Base-by-base conservation (phyloP, 2,888 invertebrate species). In the Heliconius sara region DNA sequence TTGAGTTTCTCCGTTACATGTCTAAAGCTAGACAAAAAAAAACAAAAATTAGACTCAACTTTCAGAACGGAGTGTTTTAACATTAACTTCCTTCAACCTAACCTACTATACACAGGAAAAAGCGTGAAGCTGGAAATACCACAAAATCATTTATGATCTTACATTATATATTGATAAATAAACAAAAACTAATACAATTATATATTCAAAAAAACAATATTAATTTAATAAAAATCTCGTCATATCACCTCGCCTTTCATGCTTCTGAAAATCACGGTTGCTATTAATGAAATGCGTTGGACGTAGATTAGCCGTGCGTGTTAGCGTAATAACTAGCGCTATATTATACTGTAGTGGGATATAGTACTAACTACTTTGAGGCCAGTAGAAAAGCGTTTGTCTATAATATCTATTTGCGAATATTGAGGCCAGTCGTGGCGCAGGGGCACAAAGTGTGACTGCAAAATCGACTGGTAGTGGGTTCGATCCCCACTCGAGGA, bases 201-300 rank as follows among this genome's bases (percentile, higher is more conserved):
- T 1, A 60, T 4, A 60, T 60, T 60, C 3, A 60, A 10, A n/a
- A 60, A n/a, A 60, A 67, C 0, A 66, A 67, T 30, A 30, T 66
- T 66, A 34, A 34, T 66, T 27, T 30, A 22, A 70, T 16, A 70
- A 67, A 43, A 47, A 43, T 25, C 7, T 68, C n/a, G 5, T 68
- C 43, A 70, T 9, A 25, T 25, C 1, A 19, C 73, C 60, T 60
- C 60, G 60, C 60, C 73, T 75, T 77, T 22, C 75, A 65, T 27
- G 30, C 68, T 81, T 79, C 25, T 78, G 77, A 77, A 63, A 77
- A 66, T 79, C 77, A 79, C 47, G 77, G 77, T 65, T 39, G 52
- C 30, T 77, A 67, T 77, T 81, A 81, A 81, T 79, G 81, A 81
- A 81, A 79, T 79, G 60, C 79, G 72, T 78, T 68, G 76, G 74